phyloP scores from a whole-genome alignment of 2,888 invertebrate species.

The Scaptomyza cyrtandrae region DNA sequence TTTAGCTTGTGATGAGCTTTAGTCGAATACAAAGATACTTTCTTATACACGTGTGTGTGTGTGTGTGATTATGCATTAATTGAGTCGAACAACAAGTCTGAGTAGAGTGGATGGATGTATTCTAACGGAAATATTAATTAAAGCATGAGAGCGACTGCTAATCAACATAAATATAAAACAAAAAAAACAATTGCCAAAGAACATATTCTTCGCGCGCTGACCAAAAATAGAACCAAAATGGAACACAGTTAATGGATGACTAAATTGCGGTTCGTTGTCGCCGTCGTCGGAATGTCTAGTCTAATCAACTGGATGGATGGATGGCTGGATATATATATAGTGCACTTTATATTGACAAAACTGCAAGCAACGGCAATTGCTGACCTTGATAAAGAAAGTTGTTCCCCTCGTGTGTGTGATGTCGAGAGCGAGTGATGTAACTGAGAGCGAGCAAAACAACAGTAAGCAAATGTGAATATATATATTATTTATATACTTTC shows the following conservation, averaged over 20 bases:
- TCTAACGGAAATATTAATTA: conserved; percentile 70
- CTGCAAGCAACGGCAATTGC: conserved; percentile 46
- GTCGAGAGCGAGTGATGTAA: conserved; percentile 49
- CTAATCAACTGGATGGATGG: conserved; percentile 14
- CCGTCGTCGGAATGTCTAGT: conserved; percentile 30
- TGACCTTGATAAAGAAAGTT: conserved; percentile 68
- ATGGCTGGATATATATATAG: conserved; percentile 4
- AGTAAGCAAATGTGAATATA: conserved; percentile 31
- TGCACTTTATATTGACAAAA: conserved; percentile 70
- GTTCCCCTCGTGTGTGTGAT: conserved; percentile 15
- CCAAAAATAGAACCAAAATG: conserved; percentile 62
- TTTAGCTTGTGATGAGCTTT: conserved; percentile 37
- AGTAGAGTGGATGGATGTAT: conserved; percentile 11
- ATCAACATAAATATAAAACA: conserved; percentile 54
- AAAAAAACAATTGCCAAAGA: conserved; percentile 42
- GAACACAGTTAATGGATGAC: conserved; percentile 59
- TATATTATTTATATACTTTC: conserved; percentile 2
- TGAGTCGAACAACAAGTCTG: conserved; percentile 46
- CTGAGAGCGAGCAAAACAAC: conserved; percentile 33
- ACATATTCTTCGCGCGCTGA: conserved; percentile 13
- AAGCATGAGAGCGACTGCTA: conserved; percentile 48
- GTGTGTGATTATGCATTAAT: conserved; percentile 44
- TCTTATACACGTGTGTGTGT: neutral
- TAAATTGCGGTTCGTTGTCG: conserved; percentile 44
- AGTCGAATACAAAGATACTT: conserved; percentile 3